Percentiles rank a stretch among this genome's conserved stretches.
These are phyloP conservation scores for Chouioia cunea DNA, from an alignment of 2,888 invertebrate genomes.

Conservation along the genomic window DNA sequence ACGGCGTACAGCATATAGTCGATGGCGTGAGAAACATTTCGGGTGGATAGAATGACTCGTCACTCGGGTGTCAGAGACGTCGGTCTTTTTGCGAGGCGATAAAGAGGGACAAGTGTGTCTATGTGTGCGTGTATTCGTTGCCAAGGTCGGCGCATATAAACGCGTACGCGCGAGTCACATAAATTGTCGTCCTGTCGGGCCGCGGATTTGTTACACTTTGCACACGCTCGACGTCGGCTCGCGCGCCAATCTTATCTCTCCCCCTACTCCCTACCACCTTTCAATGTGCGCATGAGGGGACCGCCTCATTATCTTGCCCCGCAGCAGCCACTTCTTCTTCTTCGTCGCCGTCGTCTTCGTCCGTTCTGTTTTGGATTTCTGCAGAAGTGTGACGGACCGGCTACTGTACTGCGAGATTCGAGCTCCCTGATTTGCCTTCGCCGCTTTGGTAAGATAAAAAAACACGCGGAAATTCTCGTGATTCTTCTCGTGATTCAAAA, in stretches of 20 bases:
- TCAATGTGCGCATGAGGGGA: slow-evolving; percentile 1
- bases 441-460: too few species aligned
- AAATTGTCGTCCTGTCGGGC: slow-evolving; percentile 67
- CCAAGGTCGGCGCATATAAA: slow-evolving; percentile 38
- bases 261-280: slow-evolving; percentile 37
- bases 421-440: too few species aligned
- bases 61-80: slow-evolving; percentile 19
- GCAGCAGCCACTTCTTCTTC: slow-evolving; percentile 29
- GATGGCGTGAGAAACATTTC: neutral
- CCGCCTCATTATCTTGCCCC: slow-evolving; percentile 43
- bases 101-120: slow-evolving; percentile 42
- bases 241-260: slow-evolving; percentile 46
- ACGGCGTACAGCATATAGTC: too few species aligned
- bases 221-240: slow-evolving; percentile 63
- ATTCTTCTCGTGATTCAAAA: too few species aligned
- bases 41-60: slow-evolving; percentile 42
- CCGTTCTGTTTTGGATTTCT: too few species aligned
- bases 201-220: slow-evolving; percentile 68
- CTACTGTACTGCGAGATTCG: too few species aligned
- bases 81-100: slow-evolving; percentile 24
- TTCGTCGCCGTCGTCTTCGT: slow-evolving; percentile 6
- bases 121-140: slow-evolving; percentile 16
- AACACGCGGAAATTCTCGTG: too few species aligned
- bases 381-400: neutral
- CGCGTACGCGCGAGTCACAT: slow-evolving; percentile 56